phyloP scores from a whole-genome alignment of 2,888 invertebrate genomes.

The Scaptomyza tumidula region DNA sequence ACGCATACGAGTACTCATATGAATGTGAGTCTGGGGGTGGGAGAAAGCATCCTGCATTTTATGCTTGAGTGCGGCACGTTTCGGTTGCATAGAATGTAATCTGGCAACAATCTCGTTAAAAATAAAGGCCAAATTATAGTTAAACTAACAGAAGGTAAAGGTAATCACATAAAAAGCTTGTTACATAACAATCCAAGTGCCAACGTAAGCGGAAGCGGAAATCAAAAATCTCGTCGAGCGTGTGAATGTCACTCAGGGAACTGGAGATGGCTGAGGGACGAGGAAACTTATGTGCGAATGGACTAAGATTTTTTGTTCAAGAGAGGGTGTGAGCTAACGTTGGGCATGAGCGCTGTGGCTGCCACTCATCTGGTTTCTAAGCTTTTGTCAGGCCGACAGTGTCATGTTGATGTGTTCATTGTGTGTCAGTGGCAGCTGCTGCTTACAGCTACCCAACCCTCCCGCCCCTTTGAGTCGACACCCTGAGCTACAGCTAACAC shows the following conservation, averaged over 20 bases:
- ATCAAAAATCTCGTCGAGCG: conserved; percentile 63
- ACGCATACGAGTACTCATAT: conserved; percentile 12
- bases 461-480: conserved; percentile 6
- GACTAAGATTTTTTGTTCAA: conserved; percentile 9
- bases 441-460: conserved; percentile 21
- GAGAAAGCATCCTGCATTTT: conserved; percentile 52
- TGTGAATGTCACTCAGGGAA: conserved; percentile 56
- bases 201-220: conserved; percentile 63
- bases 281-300: conserved; percentile 36
- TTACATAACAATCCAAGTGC: conserved; percentile 73
- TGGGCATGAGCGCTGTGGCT: conserved; percentile 11
- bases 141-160: conserved; percentile 79
- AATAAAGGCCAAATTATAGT: conserved; percentile 77
- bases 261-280: not conserved
- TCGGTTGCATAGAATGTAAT: conserved; percentile 62
- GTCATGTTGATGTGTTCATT: conserved; percentile 79
- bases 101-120: conserved; percentile 78
- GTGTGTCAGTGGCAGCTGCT: conserved; percentile 77
- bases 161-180: conserved; percentile 79
- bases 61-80: conserved; percentile 55
- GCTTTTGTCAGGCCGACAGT: conserved; percentile 77
- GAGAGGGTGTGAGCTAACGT: not conserved
- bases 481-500: conserved; percentile 62
- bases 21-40: not conserved
- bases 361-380: conserved; percentile 61